Percentiles rank a stretch among this genome's conserved stretches.
These are phyloP conservation scores for Phymanthus crucifer DNA, from an alignment of 92 coral and sea anemone species.

Conservation along the genomic window DNA sequence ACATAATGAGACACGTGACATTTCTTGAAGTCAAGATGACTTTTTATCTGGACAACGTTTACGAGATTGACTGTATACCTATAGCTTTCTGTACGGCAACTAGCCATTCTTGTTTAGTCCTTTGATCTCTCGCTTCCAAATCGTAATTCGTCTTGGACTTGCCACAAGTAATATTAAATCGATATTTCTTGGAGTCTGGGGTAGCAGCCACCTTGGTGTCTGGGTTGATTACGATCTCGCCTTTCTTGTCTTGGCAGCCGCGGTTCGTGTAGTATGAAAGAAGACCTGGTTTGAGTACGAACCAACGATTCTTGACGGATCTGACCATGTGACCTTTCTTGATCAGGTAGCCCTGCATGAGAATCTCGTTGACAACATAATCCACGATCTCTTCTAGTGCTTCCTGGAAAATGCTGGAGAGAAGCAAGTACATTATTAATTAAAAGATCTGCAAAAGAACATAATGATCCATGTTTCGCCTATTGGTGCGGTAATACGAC, in stretches of 20 bases:
- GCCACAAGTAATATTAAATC: conserved; percentile 77
- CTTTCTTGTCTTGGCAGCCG: conserved; percentile 76
- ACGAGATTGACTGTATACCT: conserved; percentile 69
- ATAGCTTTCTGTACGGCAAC: conserved; percentile 83
- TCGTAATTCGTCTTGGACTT: conserved; percentile 69
- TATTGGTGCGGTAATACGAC: too few relatives aligned
- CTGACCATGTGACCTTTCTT: conserved; percentile 93
- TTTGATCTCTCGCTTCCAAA: conserved; percentile 81
- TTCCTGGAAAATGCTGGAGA: conserved; percentile 72
- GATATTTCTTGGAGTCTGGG: conserved; percentile 67
- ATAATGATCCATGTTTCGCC: too few relatives aligned
- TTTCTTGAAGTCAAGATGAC: too few relatives aligned
- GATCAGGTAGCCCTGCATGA: conserved; percentile 82
- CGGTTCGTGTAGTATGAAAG: conserved; percentile 76
- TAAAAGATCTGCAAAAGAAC: too few relatives aligned
- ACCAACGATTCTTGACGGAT: conserved; percentile 88
- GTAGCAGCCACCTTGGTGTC: conserved; percentile 71
- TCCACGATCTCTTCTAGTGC: conserved; percentile 88
- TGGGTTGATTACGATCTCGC: conserved; percentile 64
- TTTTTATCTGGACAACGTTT: too few relatives aligned
- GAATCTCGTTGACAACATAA: conserved; percentile 67
- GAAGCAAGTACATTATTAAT: background rate
- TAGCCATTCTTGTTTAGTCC: conserved; percentile 93
- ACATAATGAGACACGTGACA: too few relatives aligned
- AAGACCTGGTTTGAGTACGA: conserved; percentile 77